Conservation (phyloP, 2,888 invertebrate species). For the Myopa tessellatipennis region DNA sequence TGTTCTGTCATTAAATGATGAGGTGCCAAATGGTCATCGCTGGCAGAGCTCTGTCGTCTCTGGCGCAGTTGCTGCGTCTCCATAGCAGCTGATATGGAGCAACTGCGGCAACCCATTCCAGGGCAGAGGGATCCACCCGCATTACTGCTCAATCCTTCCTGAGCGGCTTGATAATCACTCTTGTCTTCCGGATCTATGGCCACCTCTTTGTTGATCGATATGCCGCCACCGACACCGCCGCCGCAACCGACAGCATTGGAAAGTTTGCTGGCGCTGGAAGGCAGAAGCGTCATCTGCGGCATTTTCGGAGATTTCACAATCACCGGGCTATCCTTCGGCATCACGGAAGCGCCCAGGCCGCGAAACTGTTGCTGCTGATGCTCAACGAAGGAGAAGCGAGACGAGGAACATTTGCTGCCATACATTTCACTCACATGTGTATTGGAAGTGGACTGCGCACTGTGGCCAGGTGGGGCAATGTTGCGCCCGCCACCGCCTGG, state of each 20-base stretch:
- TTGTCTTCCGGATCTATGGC: constrained; percentile 67
- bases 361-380: constrained; percentile 58
- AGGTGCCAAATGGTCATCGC: constrained; percentile 41
- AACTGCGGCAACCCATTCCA: constrained; percentile 50
- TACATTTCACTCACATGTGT: constrained; percentile 50
- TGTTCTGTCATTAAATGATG: constrained; percentile 41
- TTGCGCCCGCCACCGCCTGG: constrained; percentile 53
- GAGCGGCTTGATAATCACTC: constrained; percentile 53
- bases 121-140: constrained; percentile 44
- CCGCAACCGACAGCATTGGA: constrained; percentile 45
- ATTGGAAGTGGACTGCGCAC: constrained; percentile 49
- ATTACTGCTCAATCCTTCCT: constrained; percentile 38
- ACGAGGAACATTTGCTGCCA: constrained; percentile 44
- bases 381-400: constrained; percentile 47
- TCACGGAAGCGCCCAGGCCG: constrained; percentile 62
- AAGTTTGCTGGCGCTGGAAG: constrained; percentile 41
- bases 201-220: constrained; percentile 66
- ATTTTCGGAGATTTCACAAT: constrained; percentile 65
- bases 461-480: constrained; percentile 46
- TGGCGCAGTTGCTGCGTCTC: constrained; percentile 47
- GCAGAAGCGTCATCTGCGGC: constrained; percentile 55
- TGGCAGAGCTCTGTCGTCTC: constrained; percentile 45
- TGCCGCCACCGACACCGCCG: constrained; percentile 50
- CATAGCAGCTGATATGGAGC: constrained; percentile 40
- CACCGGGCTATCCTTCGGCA: constrained; percentile 67